Conservation (phyloP, 1,140 invertebrate genomes). For the Pseudomyrmex pallidus region DNA sequence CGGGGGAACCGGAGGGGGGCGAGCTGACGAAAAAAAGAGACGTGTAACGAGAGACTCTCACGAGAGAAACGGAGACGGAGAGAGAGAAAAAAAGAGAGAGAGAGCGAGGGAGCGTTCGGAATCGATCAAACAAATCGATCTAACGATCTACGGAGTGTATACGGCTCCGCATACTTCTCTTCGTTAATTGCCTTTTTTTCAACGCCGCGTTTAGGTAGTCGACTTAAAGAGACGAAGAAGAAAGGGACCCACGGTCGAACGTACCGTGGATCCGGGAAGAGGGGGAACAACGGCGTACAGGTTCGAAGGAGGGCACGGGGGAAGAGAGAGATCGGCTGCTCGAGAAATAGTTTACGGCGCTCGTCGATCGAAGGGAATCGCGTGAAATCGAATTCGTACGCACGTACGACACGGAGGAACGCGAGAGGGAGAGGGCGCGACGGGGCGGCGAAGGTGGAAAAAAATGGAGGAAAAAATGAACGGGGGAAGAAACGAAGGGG, state of each 20-base stretch:
- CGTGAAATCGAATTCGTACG: conserved; percentile 76
- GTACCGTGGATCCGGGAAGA: not conserved
- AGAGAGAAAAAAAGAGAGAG: not conserved
- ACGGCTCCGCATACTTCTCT: conserved; percentile 41
- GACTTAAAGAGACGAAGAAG: conserved; percentile 49
- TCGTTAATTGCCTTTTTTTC: conserved; percentile 72
- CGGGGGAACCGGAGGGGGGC: too few species aligned
- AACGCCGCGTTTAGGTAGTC: conserved; percentile 57
- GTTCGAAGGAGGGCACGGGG: not conserved
- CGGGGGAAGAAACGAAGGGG: not conserved
- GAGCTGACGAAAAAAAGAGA: conserved; percentile 43
- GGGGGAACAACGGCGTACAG: not conserved
- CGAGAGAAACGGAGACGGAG: conserved; percentile 2
- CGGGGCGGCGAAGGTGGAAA: conserved; percentile 18
- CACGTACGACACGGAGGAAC: conserved; percentile 75
- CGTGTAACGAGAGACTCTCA: conserved; percentile 18
- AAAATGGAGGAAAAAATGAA: conserved; percentile 6
- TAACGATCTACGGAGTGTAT: conserved; percentile 47
- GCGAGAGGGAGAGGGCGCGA: conserved; percentile 41
- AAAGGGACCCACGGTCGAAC: conserved; percentile 19
- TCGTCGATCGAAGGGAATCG: conserved; percentile 72
- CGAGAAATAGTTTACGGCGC: conserved; percentile 70
- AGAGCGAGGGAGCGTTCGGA: not conserved
- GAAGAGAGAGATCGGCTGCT: conserved; percentile 54
- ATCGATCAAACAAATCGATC: conserved; percentile 62